phyloP scores from a whole-genome alignment of 2,888 invertebrate genomes.

The Heliconius hortense region DNA sequence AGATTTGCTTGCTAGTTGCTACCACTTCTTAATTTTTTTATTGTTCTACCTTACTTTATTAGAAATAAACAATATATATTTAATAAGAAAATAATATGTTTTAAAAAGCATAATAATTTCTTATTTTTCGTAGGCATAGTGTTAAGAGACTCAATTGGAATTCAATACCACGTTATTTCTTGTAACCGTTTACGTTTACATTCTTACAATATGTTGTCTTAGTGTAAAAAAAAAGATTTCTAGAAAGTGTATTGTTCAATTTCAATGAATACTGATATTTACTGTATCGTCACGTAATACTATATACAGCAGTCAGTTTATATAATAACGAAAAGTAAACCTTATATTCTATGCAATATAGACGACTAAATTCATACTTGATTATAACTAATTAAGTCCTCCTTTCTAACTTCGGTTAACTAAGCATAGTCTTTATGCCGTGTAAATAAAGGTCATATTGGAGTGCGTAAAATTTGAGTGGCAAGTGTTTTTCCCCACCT shows the following conservation, averaged over 20 bases:
- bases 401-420: conserved; percentile 17
- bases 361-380: conserved; percentile 9
- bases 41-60: neutral
- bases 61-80: neutral
- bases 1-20: too few relatives aligned
- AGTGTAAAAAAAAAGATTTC: neutral
- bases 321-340: conserved; percentile 12
- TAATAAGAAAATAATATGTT: too few relatives aligned
- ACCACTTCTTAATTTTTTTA: neutral
- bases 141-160: too few relatives aligned
- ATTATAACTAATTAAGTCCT: conserved; percentile 22
- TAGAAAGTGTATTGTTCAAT: neutral
- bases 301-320: conserved; percentile 6
- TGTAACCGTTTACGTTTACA: neutral
- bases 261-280: neutral
- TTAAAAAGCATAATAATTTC: too few relatives aligned
- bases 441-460: conserved; percentile 3
- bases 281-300: conserved; percentile 2
- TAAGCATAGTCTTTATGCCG: conserved; percentile 9
- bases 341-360: conserved; percentile 2
- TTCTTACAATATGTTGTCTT: neutral
- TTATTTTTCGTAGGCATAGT: too few relatives aligned
- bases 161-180: too few relatives aligned
- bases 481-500: conserved; percentile 10
- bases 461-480: neutral